phyloP scores from a whole-genome alignment of 2,797 vertebrate species.

The Dryobates pubescens region DNA sequence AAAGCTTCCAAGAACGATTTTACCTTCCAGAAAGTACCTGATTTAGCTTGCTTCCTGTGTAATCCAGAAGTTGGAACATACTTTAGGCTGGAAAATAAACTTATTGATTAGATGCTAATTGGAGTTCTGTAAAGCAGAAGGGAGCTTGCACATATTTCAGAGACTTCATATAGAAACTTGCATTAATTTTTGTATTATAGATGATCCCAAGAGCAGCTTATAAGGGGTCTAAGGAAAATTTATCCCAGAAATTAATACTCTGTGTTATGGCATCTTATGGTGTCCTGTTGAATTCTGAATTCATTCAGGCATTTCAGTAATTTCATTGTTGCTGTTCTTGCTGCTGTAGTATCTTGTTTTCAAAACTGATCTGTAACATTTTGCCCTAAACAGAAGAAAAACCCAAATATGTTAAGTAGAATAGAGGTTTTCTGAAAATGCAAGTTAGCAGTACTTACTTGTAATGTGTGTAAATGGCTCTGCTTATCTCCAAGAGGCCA shows the following conservation, averaged over 20 bases:
- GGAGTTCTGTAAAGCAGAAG: slow-evolving; percentile 19
- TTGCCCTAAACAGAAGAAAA: not conserved
- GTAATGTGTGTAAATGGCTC: not conserved
- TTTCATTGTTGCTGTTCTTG: not conserved
- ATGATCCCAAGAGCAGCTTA: not conserved
- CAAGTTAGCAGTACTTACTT: not conserved
- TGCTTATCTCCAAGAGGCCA: not conserved
- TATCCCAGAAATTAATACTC: not conserved
- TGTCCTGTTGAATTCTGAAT: not conserved
- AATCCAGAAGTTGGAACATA: slow-evolving; percentile 45
- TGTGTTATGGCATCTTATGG: not conserved
- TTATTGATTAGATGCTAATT: slow-evolving; percentile 64
- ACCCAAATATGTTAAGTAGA: not conserved
- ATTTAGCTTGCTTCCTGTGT: not conserved
- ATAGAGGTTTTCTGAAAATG: not conserved
- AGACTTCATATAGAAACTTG: not conserved
- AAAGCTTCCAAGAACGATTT: slow-evolving; percentile 63
- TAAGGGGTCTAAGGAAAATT: not conserved
- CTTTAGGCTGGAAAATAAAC: slow-evolving; percentile 43
- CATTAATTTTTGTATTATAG: not conserved
- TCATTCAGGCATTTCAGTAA: not conserved
- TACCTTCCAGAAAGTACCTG: slow-evolving; percentile 58
- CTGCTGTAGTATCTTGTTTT: not conserved
- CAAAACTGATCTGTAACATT: not conserved
- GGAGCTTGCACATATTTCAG: not conserved